Conservation (phyloP, 2,797 vertebrate species). For the Halcyon smyrnensis region DNA sequence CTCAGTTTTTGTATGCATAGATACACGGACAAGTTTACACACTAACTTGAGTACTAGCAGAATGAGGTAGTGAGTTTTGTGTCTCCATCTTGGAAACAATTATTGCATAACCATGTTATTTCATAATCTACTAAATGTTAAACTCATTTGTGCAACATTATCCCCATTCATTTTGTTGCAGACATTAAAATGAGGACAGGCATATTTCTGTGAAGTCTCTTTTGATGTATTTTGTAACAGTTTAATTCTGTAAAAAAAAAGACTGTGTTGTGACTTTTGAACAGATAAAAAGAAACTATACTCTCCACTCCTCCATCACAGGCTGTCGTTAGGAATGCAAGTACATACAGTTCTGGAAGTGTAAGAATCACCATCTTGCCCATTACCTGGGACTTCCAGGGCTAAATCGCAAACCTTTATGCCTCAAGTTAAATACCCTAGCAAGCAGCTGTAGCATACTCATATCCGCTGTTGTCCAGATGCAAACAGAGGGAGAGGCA, state of each 20-base stretch:
- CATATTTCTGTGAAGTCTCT: conserved; percentile 26
- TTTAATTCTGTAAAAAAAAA: background rate
- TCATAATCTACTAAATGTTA: conserved; percentile 27
- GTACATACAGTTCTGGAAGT: conserved; percentile 5
- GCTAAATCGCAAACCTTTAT: conserved; percentile 46
- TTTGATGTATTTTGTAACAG: conserved; percentile 61
- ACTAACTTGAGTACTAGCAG: background rate
- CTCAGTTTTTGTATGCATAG: background rate
- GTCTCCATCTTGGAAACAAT: background rate
- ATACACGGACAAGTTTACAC: background rate
- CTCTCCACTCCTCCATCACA: background rate
- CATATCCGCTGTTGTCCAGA: conserved; percentile 59
- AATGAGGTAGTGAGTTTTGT: background rate
- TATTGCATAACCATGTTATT: conserved; percentile 16
- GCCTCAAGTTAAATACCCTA: conserved; percentile 29
- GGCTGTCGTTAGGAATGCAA: background rate
- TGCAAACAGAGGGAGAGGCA: background rate
- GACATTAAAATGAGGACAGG: conserved; percentile 9
- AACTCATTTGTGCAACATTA: conserved; percentile 37
- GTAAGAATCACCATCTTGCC: conserved; percentile 34
- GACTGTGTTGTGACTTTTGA: background rate
- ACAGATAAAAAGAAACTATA: background rate
- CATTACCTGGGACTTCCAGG: conserved; percentile 48
- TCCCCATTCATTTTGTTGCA: background rate
- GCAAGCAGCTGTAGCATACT: conserved; percentile 53